Conservation (phyloP, 2,113 vertebrate species). For the Gopherus evgoodei region DNA sequence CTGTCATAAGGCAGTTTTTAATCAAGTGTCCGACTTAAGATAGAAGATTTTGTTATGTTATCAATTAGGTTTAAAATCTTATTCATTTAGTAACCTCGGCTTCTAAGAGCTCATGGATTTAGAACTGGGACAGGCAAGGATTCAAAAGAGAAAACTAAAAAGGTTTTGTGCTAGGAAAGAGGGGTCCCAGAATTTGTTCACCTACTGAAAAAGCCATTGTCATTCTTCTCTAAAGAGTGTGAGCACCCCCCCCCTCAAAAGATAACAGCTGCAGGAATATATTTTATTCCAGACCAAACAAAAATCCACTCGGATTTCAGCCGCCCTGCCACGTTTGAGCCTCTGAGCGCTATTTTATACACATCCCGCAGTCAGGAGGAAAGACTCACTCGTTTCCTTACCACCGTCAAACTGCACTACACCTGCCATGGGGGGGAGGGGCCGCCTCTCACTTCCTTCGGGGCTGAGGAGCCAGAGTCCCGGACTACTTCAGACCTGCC, state of each 20-base stretch:
- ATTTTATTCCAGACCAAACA: background rate
- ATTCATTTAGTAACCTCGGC: background rate
- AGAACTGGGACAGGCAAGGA: fast-evolving
- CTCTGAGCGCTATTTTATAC: too few relatives aligned
- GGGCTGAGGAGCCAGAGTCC: background rate
- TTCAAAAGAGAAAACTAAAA: background rate
- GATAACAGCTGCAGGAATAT: background rate
- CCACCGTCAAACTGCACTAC: background rate
- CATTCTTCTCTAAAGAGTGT: background rate
- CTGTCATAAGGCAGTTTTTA: background rate
- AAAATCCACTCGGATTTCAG: too few relatives aligned
- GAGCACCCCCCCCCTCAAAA: too few relatives aligned
- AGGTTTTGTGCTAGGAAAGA: constrained; percentile 45
- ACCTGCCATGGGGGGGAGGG: background rate
- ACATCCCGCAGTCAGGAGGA: background rate
- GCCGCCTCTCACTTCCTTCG: background rate
- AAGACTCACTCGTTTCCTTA: background rate
- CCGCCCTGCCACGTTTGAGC: too few relatives aligned
- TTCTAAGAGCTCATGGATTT: background rate
- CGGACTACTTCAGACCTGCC: too few relatives aligned
- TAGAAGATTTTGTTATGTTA: background rate
- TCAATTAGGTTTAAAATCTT: background rate
- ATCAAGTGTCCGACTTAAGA: background rate
- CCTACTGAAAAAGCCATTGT: background rate
- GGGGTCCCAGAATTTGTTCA: background rate